A percentile compares a stretch with the other conserved stretches of the same genome.
Conservation (phyloP, 2,888 invertebrate species). For the Agonopterix subpropinquella region DNA sequence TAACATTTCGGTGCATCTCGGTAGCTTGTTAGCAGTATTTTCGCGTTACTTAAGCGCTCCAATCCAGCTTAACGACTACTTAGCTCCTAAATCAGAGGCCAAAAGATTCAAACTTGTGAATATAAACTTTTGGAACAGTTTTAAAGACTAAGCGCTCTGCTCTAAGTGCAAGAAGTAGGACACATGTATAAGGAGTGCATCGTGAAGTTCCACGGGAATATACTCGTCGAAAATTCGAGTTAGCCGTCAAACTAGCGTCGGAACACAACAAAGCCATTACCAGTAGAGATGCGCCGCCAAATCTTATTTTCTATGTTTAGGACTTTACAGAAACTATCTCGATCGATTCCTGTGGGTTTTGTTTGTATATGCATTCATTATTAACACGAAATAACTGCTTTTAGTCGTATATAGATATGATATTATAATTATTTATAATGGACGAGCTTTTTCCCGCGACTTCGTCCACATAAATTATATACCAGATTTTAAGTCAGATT, state of each 20-base stretch:
- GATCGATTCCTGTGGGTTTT: constrained; percentile 31
- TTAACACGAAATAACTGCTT: background rate
- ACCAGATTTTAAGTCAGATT: no score
- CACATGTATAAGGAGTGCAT: constrained; percentile 32
- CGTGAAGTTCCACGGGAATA: constrained; percentile 42
- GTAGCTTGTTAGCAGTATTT: no score
- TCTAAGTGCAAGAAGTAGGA: constrained; percentile 23
- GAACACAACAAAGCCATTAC: constrained; percentile 67
- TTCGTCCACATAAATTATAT: no score
- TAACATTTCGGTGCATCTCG: no score
- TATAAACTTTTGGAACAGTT: background rate
- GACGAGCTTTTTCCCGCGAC: no score
- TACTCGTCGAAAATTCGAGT: constrained; percentile 40
- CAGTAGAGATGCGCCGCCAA: constrained; percentile 40
- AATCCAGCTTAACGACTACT: no score
- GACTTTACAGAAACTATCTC: constrained; percentile 6
- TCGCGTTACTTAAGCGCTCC: no score
- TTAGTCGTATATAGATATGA: background rate
- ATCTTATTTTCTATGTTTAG: constrained; percentile 40
- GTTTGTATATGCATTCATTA: constrained; percentile 18
- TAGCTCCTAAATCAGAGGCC: no score
- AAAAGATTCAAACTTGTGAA: no score
- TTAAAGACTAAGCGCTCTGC: background rate
- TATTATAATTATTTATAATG: no score
- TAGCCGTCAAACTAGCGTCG: constrained; percentile 38